A percentile compares a stretch with the other conserved stretches of the same genome.
phyloP scores from a whole-genome alignment of 2,113 vertebrate genomes.

The Leucopternis melanops region DNA sequence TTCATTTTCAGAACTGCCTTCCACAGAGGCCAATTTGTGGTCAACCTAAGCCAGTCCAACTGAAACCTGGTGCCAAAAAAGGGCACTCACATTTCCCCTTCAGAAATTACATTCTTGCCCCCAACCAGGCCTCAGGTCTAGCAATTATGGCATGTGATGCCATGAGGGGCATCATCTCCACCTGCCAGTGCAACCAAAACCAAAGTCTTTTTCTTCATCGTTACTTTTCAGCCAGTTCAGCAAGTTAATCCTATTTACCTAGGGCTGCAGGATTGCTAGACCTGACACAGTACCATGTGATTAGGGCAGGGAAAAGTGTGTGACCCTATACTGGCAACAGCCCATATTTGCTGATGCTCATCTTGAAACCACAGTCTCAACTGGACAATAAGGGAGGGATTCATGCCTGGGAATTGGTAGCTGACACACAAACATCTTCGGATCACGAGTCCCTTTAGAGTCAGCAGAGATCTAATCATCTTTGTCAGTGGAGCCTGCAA shows the following conservation, averaged over 20 bases:
- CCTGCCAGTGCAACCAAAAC: not conserved
- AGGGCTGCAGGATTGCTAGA: not conserved
- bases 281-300: not conserved
- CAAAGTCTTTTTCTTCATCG: not conserved
- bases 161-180: not conserved
- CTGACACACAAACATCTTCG: not conserved
- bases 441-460: not conserved
- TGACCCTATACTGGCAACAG: not conserved
- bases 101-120: not conserved
- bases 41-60: not conserved
- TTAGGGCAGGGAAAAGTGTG: not conserved
- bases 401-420: not conserved
- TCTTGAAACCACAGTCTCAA: not conserved
- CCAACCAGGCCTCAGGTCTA: not conserved
- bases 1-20: not conserved
- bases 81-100: not conserved
- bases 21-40: not conserved
- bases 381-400: constrained; percentile 8
- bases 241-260: not conserved
- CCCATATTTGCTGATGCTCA: not conserved
- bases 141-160: not conserved
- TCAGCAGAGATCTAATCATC: constrained; percentile 34
- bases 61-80: not conserved
- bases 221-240: not conserved
- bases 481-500: not conserved